Base-by-base conservation (phyloP, 1,140 invertebrate genomes). In the Pseudoatta argentina region DNA sequence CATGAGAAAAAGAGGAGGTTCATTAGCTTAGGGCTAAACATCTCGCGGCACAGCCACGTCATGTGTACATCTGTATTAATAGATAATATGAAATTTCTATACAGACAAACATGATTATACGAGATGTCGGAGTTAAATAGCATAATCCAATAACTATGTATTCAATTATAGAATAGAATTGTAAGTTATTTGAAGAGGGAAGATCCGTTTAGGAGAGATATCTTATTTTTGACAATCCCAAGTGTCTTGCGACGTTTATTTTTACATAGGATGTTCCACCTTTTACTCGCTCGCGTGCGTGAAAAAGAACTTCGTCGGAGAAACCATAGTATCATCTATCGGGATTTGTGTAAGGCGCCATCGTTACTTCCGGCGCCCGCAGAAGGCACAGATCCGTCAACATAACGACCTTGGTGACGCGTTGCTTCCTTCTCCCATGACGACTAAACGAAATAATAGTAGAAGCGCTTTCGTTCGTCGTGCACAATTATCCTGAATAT, bases 351-450 rank as follows among this genome's bases (percentile, higher is more conserved):
- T 48, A 21, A 88, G 93, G 91, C 93, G 93, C 92, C 94, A 89
- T 75, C 85, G 87, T 88, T 90, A 94, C 92, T 95, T 95, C 94
- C 94, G 94, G 89, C 89, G 92, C 86, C 53, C 48, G 86, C 85
- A 86, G 91, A 85, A 91, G 79, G 87, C 86, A 81, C 85, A 86
- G 88, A 93, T 94, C 91, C 94, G 93, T 95, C 94, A 95, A 88
- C 89, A 86, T 95, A 95, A 95, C 93, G 94, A 95, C 94, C 94
- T 95, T 90, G 93, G 91, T 94, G 94, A 95, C 94, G 93, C 93
- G 93, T 77, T 77, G 91, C 92, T 95, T 94, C 94, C 79, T 93
- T 93, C 82, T 73, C 83, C 64, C 27, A 61, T 69, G 83, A 87
- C 85, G 86, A 88, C 76, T 85, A 91, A 89, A 86, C 73, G 86